Conservation (phyloP, 2,113 vertebrate species). For the Thalassoma bifasciatum region DNA sequence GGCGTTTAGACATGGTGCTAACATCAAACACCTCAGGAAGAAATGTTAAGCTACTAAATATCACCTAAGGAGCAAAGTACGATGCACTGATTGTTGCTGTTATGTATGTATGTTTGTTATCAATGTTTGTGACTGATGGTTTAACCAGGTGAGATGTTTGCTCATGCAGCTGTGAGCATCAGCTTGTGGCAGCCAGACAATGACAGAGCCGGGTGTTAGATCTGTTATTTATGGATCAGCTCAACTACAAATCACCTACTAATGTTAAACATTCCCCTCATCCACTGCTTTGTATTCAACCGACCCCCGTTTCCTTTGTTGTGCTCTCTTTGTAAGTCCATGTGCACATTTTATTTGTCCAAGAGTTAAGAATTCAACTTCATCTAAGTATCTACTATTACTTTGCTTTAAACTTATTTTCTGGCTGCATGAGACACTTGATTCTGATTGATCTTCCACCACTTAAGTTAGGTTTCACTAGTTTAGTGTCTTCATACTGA, state of each 20-base stretch:
- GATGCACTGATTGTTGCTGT: background rate
- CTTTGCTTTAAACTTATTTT: too few species aligned
- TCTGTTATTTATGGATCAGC: conserved; percentile 55
- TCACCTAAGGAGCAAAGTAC: background rate
- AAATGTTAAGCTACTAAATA: background rate
- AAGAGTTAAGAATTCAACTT: too few species aligned
- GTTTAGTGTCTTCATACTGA: too few species aligned
- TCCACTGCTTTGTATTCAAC: conserved; percentile 15
- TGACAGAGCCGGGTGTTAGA: conserved; percentile 2
- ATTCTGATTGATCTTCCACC: too few species aligned
- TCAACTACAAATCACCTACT: conserved; percentile 58
- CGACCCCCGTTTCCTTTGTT: background rate
- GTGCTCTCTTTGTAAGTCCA: conserved; percentile 8
- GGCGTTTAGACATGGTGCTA: conserved; percentile 38
- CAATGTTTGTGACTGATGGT: background rate
- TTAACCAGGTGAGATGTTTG: background rate
- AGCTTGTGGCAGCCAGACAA: background rate
- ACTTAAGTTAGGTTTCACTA: too few species aligned
- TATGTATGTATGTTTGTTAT: background rate
- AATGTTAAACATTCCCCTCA: conserved; percentile 25
- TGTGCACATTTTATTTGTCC: too few species aligned
- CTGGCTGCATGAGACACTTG: too few species aligned
- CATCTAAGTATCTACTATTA: too few species aligned
- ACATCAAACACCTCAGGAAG: conserved; percentile 35
- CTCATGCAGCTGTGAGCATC: background rate